phyloP scores from a whole-genome alignment of 2,113 vertebrate genomes.

The Chaetura pelagica region DNA sequence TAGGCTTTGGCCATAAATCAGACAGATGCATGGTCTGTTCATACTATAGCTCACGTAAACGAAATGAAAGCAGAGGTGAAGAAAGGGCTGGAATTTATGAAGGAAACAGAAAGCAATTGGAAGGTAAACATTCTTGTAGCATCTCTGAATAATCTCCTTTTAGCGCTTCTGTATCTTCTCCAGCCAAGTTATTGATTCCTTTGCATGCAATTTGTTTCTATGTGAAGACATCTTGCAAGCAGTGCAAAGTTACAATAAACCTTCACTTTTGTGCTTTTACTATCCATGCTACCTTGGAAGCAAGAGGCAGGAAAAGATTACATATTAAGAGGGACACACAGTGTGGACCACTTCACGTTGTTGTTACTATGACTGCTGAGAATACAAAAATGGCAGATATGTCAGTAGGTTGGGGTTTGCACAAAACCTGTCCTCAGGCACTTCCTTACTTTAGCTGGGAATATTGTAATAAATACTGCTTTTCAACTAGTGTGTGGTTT shows the following conservation, averaged over 20 bases:
- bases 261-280: background rate
- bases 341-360: background rate
- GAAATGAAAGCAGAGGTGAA: conserved; percentile 91
- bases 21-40: conserved; percentile 88
- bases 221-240: background rate
- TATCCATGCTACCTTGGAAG: background rate
- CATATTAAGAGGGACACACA: background rate
- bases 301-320: background rate
- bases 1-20: conserved; percentile 84
- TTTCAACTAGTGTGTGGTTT: background rate
- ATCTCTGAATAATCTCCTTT: background rate
- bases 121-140: conserved; percentile 74
- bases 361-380: background rate
- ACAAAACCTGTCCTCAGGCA: background rate
- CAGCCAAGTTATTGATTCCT: background rate
- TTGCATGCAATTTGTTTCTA: background rate
- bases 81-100: conserved; percentile 89
- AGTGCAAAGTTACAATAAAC: no score
- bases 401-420: background rate
- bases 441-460: background rate
- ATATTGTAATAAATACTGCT: background rate
- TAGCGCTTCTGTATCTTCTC: background rate
- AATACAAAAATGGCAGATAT: background rate
- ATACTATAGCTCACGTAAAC: conserved; percentile 89
- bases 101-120: conserved; percentile 86